These are phyloP conservation scores for Sarcophaga rosellei DNA, from an alignment of 2,888 invertebrate species.

Conservation along the genomic window DNA sequence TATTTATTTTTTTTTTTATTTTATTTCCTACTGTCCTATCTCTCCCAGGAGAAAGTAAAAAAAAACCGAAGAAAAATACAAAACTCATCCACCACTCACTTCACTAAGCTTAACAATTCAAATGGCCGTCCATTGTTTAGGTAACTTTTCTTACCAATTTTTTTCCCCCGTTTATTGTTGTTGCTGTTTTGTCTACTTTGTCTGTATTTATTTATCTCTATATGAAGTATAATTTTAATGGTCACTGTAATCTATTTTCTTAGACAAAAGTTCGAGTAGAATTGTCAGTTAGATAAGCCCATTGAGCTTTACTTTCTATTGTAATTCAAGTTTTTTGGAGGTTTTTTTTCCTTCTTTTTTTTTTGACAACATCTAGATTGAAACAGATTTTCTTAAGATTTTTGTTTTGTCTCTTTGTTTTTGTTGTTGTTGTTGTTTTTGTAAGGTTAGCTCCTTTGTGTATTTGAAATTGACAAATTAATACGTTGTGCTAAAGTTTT, in stretches of 20 bases:
- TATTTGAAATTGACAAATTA: conserved; percentile 67
- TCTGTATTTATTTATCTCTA: background rate
- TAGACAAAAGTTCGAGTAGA: conserved; percentile 36
- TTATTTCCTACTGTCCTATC: no score
- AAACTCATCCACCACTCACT: conserved; percentile 52
- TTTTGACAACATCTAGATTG: conserved; percentile 25
- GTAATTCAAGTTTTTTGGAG: background rate
- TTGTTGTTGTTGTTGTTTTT: conserved; percentile 21
- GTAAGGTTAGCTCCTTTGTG: conserved; percentile 38
- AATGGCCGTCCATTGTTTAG: conserved; percentile 57
- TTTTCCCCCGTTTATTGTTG: background rate
- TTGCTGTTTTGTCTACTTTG: no score
- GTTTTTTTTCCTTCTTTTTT: conserved; percentile 19
- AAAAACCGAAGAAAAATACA: background rate
- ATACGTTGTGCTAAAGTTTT: conserved; percentile 59
- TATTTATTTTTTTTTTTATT: no score
- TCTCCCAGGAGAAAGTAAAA: no score
- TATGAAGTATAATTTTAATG: conserved; percentile 49
- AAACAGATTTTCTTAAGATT: conserved; percentile 48
- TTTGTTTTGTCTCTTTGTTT: background rate
- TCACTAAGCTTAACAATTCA: conserved; percentile 27
- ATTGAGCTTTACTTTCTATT: conserved; percentile 19
- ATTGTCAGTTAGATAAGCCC: conserved; percentile 45
- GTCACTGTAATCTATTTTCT: conserved; percentile 44
- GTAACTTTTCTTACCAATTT: conserved; percentile 42